Evolutionary conservation across 2,797 vertebrate genomes (phyloP).

Genomic region (Merluccius polli): DNA sequence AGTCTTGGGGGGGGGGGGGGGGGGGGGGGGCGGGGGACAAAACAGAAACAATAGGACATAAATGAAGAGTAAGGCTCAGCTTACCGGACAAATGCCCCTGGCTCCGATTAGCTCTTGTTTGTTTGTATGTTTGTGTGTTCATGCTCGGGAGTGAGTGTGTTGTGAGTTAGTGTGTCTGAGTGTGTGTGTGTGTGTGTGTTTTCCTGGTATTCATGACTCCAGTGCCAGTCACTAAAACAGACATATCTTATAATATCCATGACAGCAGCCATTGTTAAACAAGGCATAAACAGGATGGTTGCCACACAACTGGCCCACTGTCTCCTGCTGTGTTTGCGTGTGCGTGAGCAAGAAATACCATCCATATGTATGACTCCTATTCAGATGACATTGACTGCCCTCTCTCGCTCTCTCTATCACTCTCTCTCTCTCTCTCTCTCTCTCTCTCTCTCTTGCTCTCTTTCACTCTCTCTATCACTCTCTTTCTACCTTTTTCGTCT

Average conservation of each 20-base stretch:
- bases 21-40: constrained; percentile 34
- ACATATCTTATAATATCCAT: constrained; percentile 61
- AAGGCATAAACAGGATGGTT: constrained; percentile 70
- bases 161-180: constrained; percentile 12
- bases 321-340: constrained; percentile 36
- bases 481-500: neutral
- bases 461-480: too few species aligned
- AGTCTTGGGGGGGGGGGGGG: constrained; percentile 18
- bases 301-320: constrained; percentile 56
- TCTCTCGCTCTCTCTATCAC: neutral
- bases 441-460: too few species aligned
- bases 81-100: constrained; percentile 67
- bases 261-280: constrained; percentile 62
- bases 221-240: constrained; percentile 59
- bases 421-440: neutral
- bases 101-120: constrained; percentile 67
- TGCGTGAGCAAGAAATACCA: constrained; percentile 30
- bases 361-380: constrained; percentile 68
- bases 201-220: constrained; percentile 39
- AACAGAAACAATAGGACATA: constrained; percentile 58
- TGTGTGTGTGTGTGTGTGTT: constrained; percentile 25
- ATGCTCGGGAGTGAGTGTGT: constrained; percentile 5
- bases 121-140: constrained; percentile 40
- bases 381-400: constrained; percentile 53
- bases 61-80: constrained; percentile 53